Evolutionary conservation across 2,888 invertebrate genomes (phyloP).

Genomic region (Gastrophysa polygoni): DNA sequence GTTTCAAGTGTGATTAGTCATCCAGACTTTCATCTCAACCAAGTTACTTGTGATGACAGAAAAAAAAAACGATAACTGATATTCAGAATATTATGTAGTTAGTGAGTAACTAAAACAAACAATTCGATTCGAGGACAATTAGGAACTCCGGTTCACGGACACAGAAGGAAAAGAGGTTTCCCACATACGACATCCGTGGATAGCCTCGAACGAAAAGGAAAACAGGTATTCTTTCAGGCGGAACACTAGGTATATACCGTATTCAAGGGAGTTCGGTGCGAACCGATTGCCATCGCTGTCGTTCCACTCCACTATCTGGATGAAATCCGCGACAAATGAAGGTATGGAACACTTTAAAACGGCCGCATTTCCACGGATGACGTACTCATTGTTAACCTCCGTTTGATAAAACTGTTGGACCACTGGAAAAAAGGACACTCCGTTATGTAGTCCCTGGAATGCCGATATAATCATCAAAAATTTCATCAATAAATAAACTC

Average conservation of each 20-base stretch:
- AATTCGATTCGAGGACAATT: constrained; percentile 2
- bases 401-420: constrained; percentile 90
- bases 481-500: too few relatives aligned
- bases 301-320: constrained; percentile 83
- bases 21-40: too few relatives aligned
- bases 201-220: too few relatives aligned
- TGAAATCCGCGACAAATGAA: constrained; percentile 89
- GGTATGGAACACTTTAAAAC: constrained; percentile 89
- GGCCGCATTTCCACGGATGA: constrained; percentile 86
- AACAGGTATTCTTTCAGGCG: too few relatives aligned
- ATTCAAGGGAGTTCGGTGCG: constrained; percentile 64
- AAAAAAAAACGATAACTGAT: too few relatives aligned
- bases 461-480: too few relatives aligned
- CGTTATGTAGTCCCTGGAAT: background rate
- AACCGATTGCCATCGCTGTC: constrained; percentile 81
- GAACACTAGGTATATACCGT: too few relatives aligned
- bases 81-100: too few relatives aligned
- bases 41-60: too few relatives aligned
- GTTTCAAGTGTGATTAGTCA: too few relatives aligned
- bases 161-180: too few relatives aligned
- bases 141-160: background rate
- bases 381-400: constrained; percentile 91
- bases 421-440: constrained; percentile 64
- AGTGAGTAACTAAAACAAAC: too few relatives aligned
- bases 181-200: constrained; percentile 9